These are phyloP conservation scores for Choristoneura rosaceana DNA, from an alignment of 2,888 invertebrate genomes.

Conservation along the genomic window DNA sequence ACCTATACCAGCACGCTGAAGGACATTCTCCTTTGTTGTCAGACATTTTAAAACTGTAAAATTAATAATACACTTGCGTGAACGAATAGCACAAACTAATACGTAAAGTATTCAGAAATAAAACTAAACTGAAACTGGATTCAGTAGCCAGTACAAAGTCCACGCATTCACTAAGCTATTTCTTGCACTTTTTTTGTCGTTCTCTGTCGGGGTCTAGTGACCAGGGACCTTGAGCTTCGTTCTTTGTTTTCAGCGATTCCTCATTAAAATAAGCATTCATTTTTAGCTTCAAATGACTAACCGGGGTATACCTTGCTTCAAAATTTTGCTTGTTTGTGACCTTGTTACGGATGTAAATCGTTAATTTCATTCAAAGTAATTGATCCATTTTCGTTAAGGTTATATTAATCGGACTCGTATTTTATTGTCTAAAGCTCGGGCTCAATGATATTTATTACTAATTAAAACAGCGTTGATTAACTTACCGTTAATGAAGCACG, in stretches of 20 bases:
- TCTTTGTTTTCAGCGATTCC: conserved; percentile 1
- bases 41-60: no score
- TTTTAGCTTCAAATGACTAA: no score
- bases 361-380: neutral
- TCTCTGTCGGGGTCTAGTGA: neutral
- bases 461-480: conserved; percentile 22
- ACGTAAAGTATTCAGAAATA: neutral
- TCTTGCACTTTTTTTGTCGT: conserved; percentile 5
- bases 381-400: neutral
- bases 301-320: no score
- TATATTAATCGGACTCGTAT: neutral
- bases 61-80: neutral
- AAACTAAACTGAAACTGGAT: neutral
- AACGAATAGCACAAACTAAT: neutral
- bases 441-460: conserved; percentile 26
- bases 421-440: conserved; percentile 6
- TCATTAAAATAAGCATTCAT: neutral
- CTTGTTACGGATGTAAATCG: neutral
- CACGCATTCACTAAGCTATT: conserved; percentile 11
- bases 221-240: conserved; percentile 5
- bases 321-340: neutral
- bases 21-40: no score
- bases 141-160: conserved; percentile 18
- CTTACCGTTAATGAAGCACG: neutral
- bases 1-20: no score